These are phyloP conservation scores for Catagonus wagneri DNA, from an alignment of 2,113 vertebrate genomes.

Conservation along the genomic window DNA sequence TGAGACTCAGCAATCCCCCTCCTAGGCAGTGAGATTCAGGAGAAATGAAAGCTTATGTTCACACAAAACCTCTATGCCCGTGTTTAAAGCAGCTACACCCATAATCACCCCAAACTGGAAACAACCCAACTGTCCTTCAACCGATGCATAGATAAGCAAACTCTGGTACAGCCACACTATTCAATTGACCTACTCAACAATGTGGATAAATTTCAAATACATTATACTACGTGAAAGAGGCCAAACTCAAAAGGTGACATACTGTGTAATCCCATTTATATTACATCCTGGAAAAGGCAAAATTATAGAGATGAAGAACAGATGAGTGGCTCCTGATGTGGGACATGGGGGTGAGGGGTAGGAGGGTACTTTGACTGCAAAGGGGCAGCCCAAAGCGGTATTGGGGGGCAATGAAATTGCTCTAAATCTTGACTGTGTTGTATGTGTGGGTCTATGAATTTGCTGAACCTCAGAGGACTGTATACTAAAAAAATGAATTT, in stretches of 20 bases:
- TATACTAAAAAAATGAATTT: not conserved
- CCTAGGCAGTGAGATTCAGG: not conserved
- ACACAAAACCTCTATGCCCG: not conserved
- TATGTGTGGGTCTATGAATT: not conserved
- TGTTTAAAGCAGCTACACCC: not conserved
- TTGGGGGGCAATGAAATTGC: accelerated
- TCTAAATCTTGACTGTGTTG: not conserved
- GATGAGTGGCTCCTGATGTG: not conserved
- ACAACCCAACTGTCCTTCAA: not conserved
- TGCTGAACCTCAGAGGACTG: not conserved
- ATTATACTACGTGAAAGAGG: not conserved
- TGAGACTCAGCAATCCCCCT: not conserved
- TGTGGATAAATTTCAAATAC: not conserved
- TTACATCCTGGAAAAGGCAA: not conserved
- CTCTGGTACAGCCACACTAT: not conserved
- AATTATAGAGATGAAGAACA: not conserved
- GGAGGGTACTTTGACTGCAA: not conserved
- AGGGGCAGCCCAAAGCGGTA: not conserved
- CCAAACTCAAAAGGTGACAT: not conserved
- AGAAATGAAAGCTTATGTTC: not conserved
- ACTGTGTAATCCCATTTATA: not conserved
- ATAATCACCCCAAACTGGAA: not conserved
- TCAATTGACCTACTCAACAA: not conserved
- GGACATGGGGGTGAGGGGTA: not conserved
- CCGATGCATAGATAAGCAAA: not conserved